Percentiles rank a stretch among this genome's conserved stretches.
phyloP scores from a whole-genome alignment of 2,113 vertebrate genomes.

The Bos javanicus region DNA sequence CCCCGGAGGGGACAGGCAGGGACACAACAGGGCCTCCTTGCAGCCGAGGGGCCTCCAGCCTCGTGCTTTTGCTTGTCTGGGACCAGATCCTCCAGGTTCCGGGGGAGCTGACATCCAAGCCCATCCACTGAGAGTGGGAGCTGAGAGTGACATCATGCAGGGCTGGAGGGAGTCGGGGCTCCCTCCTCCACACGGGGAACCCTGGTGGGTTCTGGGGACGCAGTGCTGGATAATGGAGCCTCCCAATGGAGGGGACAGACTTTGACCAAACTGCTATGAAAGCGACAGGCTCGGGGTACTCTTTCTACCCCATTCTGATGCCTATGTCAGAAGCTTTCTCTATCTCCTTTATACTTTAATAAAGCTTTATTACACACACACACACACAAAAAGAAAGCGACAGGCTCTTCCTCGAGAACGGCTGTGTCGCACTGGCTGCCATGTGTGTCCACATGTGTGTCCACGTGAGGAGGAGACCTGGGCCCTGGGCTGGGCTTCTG shows the following conservation, averaged over 20 bases:
- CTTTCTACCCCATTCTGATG: too few relatives aligned
- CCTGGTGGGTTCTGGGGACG: neutral
- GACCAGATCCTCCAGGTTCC: neutral
- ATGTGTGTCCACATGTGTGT: rapidly evolving
- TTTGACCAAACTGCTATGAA: neutral
- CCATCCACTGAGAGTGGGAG: rapidly evolving
- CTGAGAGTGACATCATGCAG: neutral
- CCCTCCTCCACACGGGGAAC: neutral
- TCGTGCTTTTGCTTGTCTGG: neutral
- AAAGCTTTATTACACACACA: too few relatives aligned
- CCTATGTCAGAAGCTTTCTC: too few relatives aligned
- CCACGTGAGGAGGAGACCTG: neutral
- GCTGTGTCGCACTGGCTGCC: neutral
- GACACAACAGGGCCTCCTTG: neutral
- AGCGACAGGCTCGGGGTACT: neutral
- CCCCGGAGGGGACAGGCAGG: neutral
- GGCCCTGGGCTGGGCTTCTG: neutral
- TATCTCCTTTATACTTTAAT: too few relatives aligned
- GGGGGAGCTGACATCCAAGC: neutral
- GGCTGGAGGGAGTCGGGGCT: rapidly evolving
- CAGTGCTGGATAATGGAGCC: neutral
- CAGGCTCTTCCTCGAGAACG: neutral
- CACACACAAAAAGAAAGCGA: too few relatives aligned
- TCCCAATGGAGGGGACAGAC: too few relatives aligned
- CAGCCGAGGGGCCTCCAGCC: neutral